phyloP scores from a whole-genome alignment of 2,797 vertebrate genomes.

The Streptopelia turtur region DNA sequence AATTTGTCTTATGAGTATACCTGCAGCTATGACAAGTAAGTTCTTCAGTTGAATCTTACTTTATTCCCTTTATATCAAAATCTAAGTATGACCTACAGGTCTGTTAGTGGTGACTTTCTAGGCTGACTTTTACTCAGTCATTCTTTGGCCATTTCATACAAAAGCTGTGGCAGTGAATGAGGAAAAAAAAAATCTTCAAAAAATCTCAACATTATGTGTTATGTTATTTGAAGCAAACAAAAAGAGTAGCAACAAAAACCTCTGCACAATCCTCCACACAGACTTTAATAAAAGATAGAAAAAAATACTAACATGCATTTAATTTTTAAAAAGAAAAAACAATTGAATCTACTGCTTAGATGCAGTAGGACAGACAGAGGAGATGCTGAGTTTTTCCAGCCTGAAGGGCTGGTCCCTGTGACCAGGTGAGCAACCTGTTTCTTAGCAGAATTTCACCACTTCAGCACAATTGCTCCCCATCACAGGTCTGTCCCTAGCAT shows the following conservation, averaged over 20 bases:
- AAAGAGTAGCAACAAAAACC: background rate
- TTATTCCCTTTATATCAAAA: background rate
- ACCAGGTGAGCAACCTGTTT: background rate
- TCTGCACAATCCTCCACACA: background rate
- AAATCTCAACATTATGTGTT: background rate
- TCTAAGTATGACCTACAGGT: background rate
- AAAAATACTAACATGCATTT: background rate
- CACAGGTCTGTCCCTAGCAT: background rate
- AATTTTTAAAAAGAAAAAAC: background rate
- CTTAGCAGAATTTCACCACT: background rate
- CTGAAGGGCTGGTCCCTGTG: accelerated
- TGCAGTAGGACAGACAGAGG: background rate
- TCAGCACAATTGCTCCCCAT: background rate
- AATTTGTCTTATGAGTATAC: background rate
- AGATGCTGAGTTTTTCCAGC: background rate
- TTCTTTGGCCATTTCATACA: background rate
- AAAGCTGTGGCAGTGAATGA: background rate
- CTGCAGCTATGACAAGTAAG: background rate
- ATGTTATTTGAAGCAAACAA: background rate
- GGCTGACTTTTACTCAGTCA: background rate
- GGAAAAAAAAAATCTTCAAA: background rate
- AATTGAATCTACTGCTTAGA: background rate
- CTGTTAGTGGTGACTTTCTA: background rate
- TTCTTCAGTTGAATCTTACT: background rate
- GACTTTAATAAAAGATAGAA: background rate